These are phyloP conservation scores for Diabrotica virgifera DNA, from an alignment of 1,140 invertebrate species.

Conservation along the genomic window DNA sequence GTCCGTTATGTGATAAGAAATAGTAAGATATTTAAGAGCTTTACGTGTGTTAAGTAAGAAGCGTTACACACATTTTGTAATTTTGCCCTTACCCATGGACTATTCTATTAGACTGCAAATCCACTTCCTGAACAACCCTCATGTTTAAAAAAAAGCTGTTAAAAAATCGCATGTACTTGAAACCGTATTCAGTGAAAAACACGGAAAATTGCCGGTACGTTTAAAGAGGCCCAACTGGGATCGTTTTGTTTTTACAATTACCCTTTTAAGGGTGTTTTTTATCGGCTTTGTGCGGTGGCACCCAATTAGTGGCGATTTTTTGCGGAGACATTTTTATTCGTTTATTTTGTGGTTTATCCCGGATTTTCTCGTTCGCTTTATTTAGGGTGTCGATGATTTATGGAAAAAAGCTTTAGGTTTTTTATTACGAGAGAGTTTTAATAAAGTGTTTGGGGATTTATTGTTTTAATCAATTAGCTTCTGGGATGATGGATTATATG, in stretches of 20 bases:
- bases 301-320: conserved; percentile 14
- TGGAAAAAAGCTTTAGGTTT: not conserved
- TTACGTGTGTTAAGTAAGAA: too few relatives aligned
- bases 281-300: conserved; percentile 9
- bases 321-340: conserved; percentile 7
- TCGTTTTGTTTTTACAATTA: conserved; percentile 12
- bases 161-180: conserved; percentile 10
- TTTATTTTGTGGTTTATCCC: conserved; percentile 9
- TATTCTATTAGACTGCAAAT: too few relatives aligned
- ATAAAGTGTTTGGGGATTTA: not conserved
- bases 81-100: too few relatives aligned
- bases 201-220: conserved; percentile 1
- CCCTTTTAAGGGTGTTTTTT: conserved; percentile 15
- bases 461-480: not conserved
- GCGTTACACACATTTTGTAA: too few relatives aligned
- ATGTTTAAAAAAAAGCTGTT: conserved; percentile 14
- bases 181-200: conserved; percentile 5
- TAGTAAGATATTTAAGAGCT: too few relatives aligned
- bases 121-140: not conserved
- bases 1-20: too few relatives aligned
- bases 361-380: not conserved
- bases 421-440: not conserved
- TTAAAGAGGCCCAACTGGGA: not conserved
- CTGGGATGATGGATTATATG: not conserved
- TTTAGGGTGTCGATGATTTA: not conserved